A percentile compares a stretch with the other conserved stretches of the same genome.
These are phyloP conservation scores for Dallia pectoralis DNA, from an alignment of 2,797 vertebrate genomes.

Conservation along the genomic window DNA sequence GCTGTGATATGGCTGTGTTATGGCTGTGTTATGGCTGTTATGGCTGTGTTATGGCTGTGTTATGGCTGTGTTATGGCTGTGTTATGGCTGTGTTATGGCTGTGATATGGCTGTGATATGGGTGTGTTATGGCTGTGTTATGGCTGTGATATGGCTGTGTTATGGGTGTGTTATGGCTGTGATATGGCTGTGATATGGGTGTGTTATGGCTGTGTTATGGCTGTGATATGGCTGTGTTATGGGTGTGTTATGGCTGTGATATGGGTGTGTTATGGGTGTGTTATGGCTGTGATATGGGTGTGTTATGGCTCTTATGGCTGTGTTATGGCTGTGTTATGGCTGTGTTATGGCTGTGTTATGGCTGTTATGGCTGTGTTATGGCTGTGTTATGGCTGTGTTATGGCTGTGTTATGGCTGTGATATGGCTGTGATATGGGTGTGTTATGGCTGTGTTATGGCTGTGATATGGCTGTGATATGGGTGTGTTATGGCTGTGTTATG, in stretches of 20 bases:
- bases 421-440: not conserved
- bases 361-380: slow-evolving; percentile 23
- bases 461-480: too few species aligned
- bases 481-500: too few species aligned
- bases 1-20: too few species aligned
- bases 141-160: too few species aligned
- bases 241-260: slow-evolving; percentile 37
- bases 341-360: slow-evolving; percentile 30
- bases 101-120: slow-evolving; percentile 26
- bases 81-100: too few species aligned
- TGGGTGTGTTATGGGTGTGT: slow-evolving; percentile 38
- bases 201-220: too few species aligned
- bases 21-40: slow-evolving; percentile 36
- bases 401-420: slow-evolving; percentile 36
- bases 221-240: slow-evolving; percentile 14
- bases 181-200: not conserved
- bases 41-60: slow-evolving; percentile 17
- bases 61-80: slow-evolving; percentile 40
- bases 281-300: too few species aligned
- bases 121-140: slow-evolving; percentile 23
- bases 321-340: slow-evolving; percentile 33
- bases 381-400: slow-evolving; percentile 3
- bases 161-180: slow-evolving; percentile 40
- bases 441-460: slow-evolving; percentile 34
- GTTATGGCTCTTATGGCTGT: too few species aligned